A percentile compares a stretch with the other conserved stretches of the same genome.
These are phyloP conservation scores for Ormyrus thymus DNA, from an alignment of 2,888 invertebrate species.

Conservation along the genomic window DNA sequence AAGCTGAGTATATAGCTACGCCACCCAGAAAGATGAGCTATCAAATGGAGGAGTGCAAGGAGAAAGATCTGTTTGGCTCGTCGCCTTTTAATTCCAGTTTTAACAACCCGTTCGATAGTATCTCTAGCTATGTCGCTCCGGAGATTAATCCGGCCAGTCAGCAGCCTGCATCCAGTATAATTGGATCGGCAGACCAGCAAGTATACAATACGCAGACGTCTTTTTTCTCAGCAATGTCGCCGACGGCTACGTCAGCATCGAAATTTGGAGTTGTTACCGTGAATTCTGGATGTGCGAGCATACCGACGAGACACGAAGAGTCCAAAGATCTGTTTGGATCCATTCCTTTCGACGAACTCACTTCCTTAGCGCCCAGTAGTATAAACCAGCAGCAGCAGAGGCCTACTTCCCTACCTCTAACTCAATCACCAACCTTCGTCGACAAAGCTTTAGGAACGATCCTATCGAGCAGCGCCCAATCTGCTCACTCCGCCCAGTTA, in stretches of 20 bases:
- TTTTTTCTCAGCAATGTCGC: constrained; percentile 30
- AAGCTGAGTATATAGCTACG: not conserved
- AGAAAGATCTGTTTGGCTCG: constrained; percentile 73
- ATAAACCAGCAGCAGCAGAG: constrained; percentile 61
- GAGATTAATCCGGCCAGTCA: not conserved
- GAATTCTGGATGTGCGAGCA: constrained; percentile 52
- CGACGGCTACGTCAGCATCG: constrained; percentile 58
- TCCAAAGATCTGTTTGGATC: constrained; percentile 72
- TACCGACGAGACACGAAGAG: constrained; percentile 22
- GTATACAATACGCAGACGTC: constrained; percentile 51
- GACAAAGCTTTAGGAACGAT: constrained; percentile 62
- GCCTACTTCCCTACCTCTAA: constrained; percentile 69
- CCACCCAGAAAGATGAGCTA: constrained; percentile 18
- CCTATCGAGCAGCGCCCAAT: constrained; percentile 53
- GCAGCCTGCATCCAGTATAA: not conserved
- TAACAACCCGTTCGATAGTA: constrained; percentile 69
- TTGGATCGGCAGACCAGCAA: constrained; percentile 4
- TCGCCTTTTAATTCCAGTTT: constrained; percentile 71
- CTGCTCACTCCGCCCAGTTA: constrained; percentile 49
- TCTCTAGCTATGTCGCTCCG: constrained; percentile 40
- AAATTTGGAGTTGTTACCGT: constrained; percentile 69
- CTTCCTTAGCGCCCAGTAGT: constrained; percentile 62
- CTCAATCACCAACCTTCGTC: constrained; percentile 66
- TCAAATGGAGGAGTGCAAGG: constrained; percentile 28
- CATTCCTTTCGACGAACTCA: constrained; percentile 71